These are phyloP conservation scores for Copidosoma floridanum DNA, from an alignment of 1,140 invertebrate species.

Conservation along the genomic window DNA sequence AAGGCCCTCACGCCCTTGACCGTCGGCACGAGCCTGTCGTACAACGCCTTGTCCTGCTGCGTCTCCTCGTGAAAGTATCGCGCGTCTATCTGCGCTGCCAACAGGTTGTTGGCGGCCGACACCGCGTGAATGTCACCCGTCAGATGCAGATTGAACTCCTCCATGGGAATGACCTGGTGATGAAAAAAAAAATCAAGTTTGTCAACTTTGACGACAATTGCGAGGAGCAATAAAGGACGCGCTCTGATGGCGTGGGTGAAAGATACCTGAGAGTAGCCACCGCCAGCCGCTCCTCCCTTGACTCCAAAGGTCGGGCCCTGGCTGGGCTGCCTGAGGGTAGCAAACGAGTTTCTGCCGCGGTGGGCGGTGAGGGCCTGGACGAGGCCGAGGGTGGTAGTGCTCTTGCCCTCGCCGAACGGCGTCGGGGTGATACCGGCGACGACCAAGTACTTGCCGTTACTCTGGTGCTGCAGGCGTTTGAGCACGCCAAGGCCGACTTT, in stretches of 20 bases:
- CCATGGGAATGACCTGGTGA: constrained; percentile 94
- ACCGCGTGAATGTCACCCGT: constrained; percentile 99
- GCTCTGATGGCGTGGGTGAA: no score
- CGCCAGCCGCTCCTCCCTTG: constrained; percentile 94
- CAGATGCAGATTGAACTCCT: constrained; percentile 98
- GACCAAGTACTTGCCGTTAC: constrained; percentile 90
- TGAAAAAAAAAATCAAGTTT: not conserved
- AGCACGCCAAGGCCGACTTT: constrained; percentile 88
- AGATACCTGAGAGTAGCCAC: constrained; percentile 78
- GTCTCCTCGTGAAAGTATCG: constrained; percentile 94
- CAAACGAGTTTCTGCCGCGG: constrained; percentile 84
- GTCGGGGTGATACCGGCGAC: constrained; percentile 97
- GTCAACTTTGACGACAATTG: not conserved
- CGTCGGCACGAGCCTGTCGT: constrained; percentile 80
- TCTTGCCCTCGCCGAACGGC: constrained; percentile 96
- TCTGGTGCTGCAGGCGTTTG: constrained; percentile 68
- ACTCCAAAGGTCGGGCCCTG: constrained; percentile 99
- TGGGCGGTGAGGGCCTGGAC: constrained; percentile 89
- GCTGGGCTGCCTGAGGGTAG: constrained; percentile 95
- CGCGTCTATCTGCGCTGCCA: constrained; percentile 92
- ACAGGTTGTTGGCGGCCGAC: constrained; percentile 94
- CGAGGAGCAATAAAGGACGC: not conserved
- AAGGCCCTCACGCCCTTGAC: constrained; percentile 77
- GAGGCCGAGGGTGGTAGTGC: constrained; percentile 91
- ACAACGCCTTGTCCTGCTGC: constrained; percentile 85